Percentiles rank a stretch among this genome's conserved stretches.
These are phyloP conservation scores for Stigmatopora argus DNA, from an alignment of 2,113 vertebrate genomes.

Conservation along the genomic window DNA sequence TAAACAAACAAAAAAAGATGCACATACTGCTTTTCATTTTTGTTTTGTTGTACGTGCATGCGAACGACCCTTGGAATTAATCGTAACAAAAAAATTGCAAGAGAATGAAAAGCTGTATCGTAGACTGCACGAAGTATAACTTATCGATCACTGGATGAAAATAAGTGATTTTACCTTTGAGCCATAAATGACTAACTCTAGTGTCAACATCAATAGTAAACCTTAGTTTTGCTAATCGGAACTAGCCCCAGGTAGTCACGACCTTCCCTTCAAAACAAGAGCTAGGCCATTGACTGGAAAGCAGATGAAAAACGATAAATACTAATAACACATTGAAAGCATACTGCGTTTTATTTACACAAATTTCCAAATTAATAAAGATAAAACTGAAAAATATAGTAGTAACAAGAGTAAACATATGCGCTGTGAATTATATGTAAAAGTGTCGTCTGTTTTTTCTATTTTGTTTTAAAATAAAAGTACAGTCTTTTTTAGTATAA, in stretches of 20 bases:
- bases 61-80: constrained; percentile 27
- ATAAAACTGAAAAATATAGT: no score
- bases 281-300: no score
- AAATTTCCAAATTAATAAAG: no score
- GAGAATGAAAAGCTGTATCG: background rate
- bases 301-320: no score
- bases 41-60: constrained; percentile 31
- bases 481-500: no score
- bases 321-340: no score
- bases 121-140: background rate
- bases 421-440: no score
- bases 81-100: background rate
- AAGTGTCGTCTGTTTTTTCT: no score
- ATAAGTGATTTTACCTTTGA: constrained; percentile 16
- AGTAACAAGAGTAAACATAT: no score
- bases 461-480: no score
- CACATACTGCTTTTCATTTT: constrained; percentile 10
- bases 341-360: no score
- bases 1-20: background rate
- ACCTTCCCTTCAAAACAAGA: background rate
- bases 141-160: background rate
- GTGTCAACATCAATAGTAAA: background rate
- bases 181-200: background rate
- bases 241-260: background rate
- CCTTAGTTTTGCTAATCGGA: constrained; percentile 13